A percentile compares a stretch with the other conserved stretches of the same genome.
Conservation (phyloP, 2,797 vertebrate genomes). For the Trichosurus vulpecula region DNA sequence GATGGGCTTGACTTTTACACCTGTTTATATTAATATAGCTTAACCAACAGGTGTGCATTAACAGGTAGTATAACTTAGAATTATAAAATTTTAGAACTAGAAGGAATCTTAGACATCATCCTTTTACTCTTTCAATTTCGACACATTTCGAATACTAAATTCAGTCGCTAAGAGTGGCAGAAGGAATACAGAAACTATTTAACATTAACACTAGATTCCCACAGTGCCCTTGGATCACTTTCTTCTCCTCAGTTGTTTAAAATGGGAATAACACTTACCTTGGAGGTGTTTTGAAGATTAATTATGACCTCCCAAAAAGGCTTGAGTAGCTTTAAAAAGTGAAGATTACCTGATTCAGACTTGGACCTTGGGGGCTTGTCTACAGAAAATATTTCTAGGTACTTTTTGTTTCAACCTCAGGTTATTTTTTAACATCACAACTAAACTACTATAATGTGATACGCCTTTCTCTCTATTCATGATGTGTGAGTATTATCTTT, state of each 20-base stretch:
- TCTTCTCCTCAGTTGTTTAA: not conserved
- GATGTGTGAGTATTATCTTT: conserved; percentile 75
- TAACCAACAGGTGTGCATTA: conserved; percentile 74
- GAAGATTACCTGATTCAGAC: conserved; percentile 8
- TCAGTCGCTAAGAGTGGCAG: not conserved
- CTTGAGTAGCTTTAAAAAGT: not conserved
- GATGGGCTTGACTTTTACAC: conserved; percentile 71
- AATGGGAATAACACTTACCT: not conserved
- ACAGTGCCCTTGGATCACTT: not conserved
- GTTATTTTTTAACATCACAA: too few relatives aligned
- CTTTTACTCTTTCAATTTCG: not conserved
- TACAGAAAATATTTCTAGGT: not conserved
- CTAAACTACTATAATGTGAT: not conserved
- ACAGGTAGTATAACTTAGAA: conserved; percentile 38
- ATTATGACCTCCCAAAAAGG: not conserved
- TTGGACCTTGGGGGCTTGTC: conserved; percentile 41
- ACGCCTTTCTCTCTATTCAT: conserved; percentile 43
- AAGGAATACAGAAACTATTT: not conserved
- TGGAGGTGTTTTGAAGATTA: not conserved
- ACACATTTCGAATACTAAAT: not conserved
- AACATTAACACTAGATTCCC: not conserved
- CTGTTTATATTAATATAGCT: conserved; percentile 69
- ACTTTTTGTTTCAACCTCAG: not conserved
- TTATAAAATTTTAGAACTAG: not conserved
- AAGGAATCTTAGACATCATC: not conserved